A percentile compares a stretch with the other conserved stretches of the same genome.
Evolutionary conservation across 2,113 vertebrate species (phyloP).

Genomic region (Sinosuthora webbiana): DNA sequence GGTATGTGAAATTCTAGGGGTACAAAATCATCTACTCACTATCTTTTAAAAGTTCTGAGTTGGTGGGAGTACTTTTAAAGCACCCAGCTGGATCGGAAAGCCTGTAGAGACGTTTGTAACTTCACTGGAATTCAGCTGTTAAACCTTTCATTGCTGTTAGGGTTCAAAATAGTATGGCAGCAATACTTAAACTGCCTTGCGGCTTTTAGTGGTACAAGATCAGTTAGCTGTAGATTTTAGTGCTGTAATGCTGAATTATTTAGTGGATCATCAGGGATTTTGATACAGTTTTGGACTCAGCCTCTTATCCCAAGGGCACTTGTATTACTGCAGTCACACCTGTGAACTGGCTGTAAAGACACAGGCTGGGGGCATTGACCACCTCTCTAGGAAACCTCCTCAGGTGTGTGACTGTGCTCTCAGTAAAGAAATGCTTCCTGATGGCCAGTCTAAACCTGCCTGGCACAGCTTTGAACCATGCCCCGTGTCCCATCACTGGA

Average conservation of each 20-base stretch:
- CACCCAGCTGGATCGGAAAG: neutral
- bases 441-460: neutral
- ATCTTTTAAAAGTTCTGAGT: neutral
- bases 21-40: neutral
- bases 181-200: neutral
- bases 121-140: neutral
- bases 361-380: accelerated
- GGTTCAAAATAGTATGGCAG: neutral
- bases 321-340: neutral
- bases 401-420: neutral
- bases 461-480: neutral
- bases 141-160: neutral
- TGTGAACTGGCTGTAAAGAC: neutral
- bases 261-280: neutral
- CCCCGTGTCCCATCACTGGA: neutral
- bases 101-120: neutral
- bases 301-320: neutral
- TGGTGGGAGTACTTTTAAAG: neutral
- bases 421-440: neutral
- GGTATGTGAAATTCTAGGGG: neutral
- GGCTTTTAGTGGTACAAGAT: neutral
- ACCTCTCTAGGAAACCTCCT: neutral
- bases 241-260: neutral
- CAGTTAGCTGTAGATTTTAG: neutral
- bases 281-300: neutral